Evolutionary conservation across 2,113 vertebrate genomes (phyloP), one percentile per base, ranked within the genome.

Genomic region (Limnothrissa miodon): DNA sequence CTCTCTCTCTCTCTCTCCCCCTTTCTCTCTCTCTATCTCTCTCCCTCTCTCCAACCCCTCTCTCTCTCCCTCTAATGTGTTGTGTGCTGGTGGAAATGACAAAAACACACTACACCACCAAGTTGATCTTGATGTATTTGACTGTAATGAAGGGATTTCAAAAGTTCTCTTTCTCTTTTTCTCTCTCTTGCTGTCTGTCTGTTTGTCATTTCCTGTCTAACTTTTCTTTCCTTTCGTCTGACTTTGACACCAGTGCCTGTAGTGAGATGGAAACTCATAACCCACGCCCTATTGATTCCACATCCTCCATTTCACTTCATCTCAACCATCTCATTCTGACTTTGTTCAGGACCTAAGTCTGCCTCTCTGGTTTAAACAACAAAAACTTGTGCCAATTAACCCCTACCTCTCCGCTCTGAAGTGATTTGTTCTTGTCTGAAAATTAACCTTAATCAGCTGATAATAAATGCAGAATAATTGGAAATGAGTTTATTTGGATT

Each of bases 131-230:
- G n/a, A n/a, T n/a, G n/a, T n/a, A n/a, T n/a, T n/a, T n/a, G n/a
- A n/a, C n/a, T n/a, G n/a, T n/a, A n/a, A n/a, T n/a, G n/a, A n/a
- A n/a, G n/a, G n/a, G n/a, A n/a, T n/a, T n/a, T n/a, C n/a, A n/a
- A n/a, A n/a, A n/a, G n/a, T n/a, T 83, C 48, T 45, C 78, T 74
- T 44, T 84, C 53, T 62, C n/a, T 46, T 51, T 46, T 51, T 45
- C 82, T 33, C 29, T 21, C 45, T 25, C 45, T 78, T 44, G 51
- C 48, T 21, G 3, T 1, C 19, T 59, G 21, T 21, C 56, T 1
- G 4, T 9, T 8, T 33, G 7, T 33, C 59, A 13, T 66, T 66
- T 66, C 59, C 59, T 29, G 51, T 56, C 51, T 66, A 36, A 13
- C 10, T 36, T 74, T 74, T 74, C 66, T 33, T 39, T 36, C 66